A percentile compares a stretch with the other conserved stretches of the same genome.
phyloP scores from a whole-genome alignment of 2,888 invertebrate genomes.

The Pantelozetes paolii region DNA sequence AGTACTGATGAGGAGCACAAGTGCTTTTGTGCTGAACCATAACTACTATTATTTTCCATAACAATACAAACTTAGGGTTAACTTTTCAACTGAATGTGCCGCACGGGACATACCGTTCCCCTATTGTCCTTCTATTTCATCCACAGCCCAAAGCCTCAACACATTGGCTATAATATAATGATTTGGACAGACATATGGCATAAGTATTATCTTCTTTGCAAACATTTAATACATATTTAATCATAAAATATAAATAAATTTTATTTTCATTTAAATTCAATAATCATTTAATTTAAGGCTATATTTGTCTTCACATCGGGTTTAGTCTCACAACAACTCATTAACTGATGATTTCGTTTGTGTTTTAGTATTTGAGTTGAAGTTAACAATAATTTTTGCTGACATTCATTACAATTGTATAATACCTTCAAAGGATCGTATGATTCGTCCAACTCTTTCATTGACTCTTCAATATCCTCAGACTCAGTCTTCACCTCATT shows the following conservation, averaged over 20 bases:
- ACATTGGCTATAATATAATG: background rate
- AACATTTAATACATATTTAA: slow-evolving; percentile 24
- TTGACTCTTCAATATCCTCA: slow-evolving; percentile 29
- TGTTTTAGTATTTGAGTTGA: slow-evolving; percentile 81
- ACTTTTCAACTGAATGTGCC: slow-evolving; percentile 30
- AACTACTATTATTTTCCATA: slow-evolving; percentile 34
- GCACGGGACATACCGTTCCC: slow-evolving; percentile 24
- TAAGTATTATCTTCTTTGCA: slow-evolving; percentile 20
- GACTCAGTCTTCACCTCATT: background rate
- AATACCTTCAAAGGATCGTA: slow-evolving; percentile 53
- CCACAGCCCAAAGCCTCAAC: slow-evolving; percentile 29
- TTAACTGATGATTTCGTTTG: slow-evolving; percentile 54
- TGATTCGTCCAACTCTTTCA: too few species aligned
- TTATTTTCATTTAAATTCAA: background rate
- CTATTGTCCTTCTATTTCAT: background rate
- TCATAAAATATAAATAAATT: slow-evolving; percentile 20
- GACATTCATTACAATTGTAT: slow-evolving; percentile 70
- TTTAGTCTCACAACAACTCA: background rate
- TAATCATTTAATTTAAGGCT: background rate
- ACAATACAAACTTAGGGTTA: slow-evolving; percentile 37
- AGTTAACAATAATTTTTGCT: slow-evolving; percentile 64
- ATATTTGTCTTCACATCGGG: background rate
- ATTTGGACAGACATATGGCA: slow-evolving; percentile 29
- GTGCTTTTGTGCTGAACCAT: slow-evolving; percentile 27
- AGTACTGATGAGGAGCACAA: slow-evolving; percentile 29